Conservation (phyloP, 2,797 vertebrate species). For the Myioborus melanocephalus region DNA sequence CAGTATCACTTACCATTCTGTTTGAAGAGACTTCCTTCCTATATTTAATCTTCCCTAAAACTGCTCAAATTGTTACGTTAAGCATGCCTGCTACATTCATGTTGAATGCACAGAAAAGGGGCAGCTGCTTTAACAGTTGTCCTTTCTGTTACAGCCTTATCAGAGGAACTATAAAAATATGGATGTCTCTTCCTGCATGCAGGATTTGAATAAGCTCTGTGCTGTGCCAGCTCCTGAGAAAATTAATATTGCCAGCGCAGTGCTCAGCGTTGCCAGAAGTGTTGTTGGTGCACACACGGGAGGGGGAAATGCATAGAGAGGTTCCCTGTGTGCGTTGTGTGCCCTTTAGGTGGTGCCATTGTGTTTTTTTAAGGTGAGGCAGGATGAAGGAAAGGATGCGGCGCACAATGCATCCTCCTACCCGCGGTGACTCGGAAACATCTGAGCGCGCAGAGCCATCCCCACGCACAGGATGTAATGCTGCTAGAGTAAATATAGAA, state of each 20-base stretch:
- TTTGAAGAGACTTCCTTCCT: not conserved
- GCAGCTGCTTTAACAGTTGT: conserved; percentile 51
- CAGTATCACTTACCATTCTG: not conserved
- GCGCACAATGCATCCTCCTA: not conserved
- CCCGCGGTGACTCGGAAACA: conserved; percentile 33
- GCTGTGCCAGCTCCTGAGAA: not conserved
- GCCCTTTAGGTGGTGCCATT: conserved; percentile 74
- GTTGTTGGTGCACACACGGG: accelerated
- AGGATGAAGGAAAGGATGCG: not conserved
- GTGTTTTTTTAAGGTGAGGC: conserved; percentile 50
- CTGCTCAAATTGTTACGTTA: not conserved
- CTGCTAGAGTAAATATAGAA: conserved; percentile 25
- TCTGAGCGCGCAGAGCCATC: conserved; percentile 11
- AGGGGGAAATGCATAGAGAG: accelerated
- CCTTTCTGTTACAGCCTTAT: conserved; percentile 24
- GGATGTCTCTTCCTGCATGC: not conserved
- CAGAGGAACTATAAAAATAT: not conserved
- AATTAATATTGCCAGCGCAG: not conserved
- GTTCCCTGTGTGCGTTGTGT: not conserved
- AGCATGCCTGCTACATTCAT: not conserved
- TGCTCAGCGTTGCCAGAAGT: not conserved
- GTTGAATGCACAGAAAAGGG: not conserved
- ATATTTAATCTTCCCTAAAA: conserved; percentile 17
- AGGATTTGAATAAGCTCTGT: not conserved
- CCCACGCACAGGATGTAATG: conserved; percentile 14